phyloP scores from a whole-genome alignment of 37 sponge, comb jelly and placozoan species.

The Beroe forskalii region DNA sequence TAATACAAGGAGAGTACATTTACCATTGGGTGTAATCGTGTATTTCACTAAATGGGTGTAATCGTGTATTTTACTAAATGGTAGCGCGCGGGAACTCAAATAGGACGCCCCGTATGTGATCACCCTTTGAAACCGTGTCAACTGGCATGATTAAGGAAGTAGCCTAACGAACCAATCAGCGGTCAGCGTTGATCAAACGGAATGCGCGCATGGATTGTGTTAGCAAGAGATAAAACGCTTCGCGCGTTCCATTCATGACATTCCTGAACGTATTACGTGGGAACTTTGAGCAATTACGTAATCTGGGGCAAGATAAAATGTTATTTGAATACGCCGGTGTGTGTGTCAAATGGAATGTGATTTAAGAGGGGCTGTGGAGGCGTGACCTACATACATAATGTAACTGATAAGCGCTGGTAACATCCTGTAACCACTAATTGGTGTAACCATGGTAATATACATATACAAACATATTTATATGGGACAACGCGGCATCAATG shows the following conservation, averaged over 20 bases:
- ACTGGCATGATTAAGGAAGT: not conserved
- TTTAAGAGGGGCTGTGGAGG: not conserved
- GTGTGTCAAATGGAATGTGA: not conserved
- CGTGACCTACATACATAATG: not conserved
- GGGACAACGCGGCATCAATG: not conserved
- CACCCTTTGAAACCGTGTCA: not conserved
- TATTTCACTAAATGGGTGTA: no score
- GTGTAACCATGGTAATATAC: not conserved
- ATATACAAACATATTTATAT: no score
- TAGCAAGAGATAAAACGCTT: not conserved
- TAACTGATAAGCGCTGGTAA: not conserved
- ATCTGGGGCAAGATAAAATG: not conserved
- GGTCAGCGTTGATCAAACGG: not conserved
- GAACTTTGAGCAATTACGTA: not conserved
- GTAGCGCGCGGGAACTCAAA: no score
- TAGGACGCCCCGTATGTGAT: not conserved
- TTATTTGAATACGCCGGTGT: not conserved
- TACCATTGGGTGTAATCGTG: no score
- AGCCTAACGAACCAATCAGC: conserved; percentile 11
- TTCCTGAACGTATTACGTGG: not conserved
- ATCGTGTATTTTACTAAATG: no score
- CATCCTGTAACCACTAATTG: not conserved
- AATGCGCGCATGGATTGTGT: conserved; percentile 50
- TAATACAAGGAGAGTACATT: no score
- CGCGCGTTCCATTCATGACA: conserved; percentile 12